Evolutionary conservation across 2,113 vertebrate genomes (phyloP), one percentile per base, ranked within the genome.

Genomic region (Scomber scombrus): DNA sequence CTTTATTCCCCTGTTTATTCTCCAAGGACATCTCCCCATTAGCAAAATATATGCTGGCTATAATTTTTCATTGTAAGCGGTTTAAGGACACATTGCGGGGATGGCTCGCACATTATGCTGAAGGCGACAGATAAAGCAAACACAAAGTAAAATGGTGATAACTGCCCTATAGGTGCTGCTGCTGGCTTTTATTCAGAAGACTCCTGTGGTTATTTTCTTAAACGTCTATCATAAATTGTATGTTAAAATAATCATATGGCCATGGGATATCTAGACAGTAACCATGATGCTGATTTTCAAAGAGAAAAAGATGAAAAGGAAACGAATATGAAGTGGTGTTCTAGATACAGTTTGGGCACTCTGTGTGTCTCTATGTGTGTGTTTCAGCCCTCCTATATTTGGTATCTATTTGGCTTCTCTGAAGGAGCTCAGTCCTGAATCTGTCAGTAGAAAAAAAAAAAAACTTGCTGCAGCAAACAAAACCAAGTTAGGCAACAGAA

Each of bases 11-110:
- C 67, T 65, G 78, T 90, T 91, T 88, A 86, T 82, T 82, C 91
- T 88, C 90, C 81, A 70, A 84, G 87, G 91, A 90, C 88, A 72
- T 63, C 82, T 89, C 81, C 88, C 93, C 87, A 86, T 93, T 93
- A 90, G 88, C 80, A 81, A 85, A 89, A 91, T 88, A 90, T 84
- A 87, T 67, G 78, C 82, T 66, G 58, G 66, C 55, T 84, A 90
- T 89, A 82, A 85, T 91, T 91, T 89, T 83, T 93, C 89, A 84
- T 69, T 75, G 66, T 63, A 56, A 66, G 81, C 26, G 23, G 23
- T 89, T 81, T 81, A 40, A 88, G 85, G 82, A 91, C 79, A 76
- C 56, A 50, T 78, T 50, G 56, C 68, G 56, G 66, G 29, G 61
- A 74, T 23, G 76, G 71, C 26, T 73, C 13, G 19, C 65, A 86